Conservation (phyloP, 2,888 invertebrate species). For the Drosophila anomelani region DNA sequence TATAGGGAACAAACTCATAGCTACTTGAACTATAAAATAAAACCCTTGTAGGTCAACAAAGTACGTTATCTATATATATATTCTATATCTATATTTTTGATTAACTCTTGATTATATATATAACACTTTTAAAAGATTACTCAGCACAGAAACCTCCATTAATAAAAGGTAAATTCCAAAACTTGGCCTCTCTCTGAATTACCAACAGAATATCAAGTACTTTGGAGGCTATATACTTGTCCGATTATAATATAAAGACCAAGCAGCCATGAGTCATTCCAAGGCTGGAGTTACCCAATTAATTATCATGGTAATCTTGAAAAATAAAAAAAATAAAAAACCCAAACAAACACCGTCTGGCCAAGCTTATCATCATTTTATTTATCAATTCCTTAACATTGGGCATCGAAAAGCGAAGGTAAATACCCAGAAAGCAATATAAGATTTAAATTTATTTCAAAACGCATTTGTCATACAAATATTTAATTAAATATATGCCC, state of each 20-base stretch:
- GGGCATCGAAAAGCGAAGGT: constrained; percentile 28
- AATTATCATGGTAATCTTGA: constrained; percentile 14
- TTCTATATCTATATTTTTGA: too few relatives aligned
- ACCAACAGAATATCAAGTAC: neutral
- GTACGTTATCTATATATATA: too few relatives aligned
- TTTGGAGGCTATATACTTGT: neutral
- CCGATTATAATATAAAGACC: constrained; percentile 7
- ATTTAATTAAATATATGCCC: constrained; percentile 32
- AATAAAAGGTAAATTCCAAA: neutral
- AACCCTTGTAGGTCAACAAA: neutral
- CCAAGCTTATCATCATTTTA: constrained; percentile 1
- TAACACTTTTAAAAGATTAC: neutral
- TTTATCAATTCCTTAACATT: constrained; percentile 39
- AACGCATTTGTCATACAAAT: constrained; percentile 60
- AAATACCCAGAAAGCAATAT: constrained; percentile 19
- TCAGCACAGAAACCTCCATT: neutral
- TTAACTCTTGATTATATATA: neutral
- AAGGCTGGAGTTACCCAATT: constrained; percentile 9
- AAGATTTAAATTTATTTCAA: constrained; percentile 22
- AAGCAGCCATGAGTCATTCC: constrained; percentile 8
- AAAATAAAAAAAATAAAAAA: neutral
- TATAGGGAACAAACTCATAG: neutral
- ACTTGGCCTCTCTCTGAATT: neutral
- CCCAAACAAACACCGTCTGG: constrained; percentile 5
- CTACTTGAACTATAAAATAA: neutral